Evolutionary conservation across 2,113 vertebrate genomes (phyloP), one percentile per base, ranked within the genome.

Genomic region (Gymnorhina tibicen): DNA sequence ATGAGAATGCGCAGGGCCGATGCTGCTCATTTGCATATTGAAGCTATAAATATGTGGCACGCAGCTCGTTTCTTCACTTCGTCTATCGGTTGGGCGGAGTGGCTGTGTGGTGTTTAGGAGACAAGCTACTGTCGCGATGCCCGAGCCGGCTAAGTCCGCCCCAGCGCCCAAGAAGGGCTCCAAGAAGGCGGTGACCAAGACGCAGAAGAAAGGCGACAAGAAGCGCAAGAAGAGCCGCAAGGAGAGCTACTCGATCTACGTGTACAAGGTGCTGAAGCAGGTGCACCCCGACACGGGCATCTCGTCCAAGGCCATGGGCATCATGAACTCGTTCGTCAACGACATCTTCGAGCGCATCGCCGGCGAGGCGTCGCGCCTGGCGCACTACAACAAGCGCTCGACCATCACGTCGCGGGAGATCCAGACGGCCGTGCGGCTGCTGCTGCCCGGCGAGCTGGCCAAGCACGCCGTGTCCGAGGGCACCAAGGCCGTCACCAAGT

Each of bases 401-500:
- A 99, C 99, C 81, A 92, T 95, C 93, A 96, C 96, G 0, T 94
- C 97, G 32, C 85, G 94, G 91, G 98, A 99, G 98, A 99, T 99
- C 96, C 98, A 99, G 98, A 99, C 98, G 39, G 98, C 98, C 2
- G 98, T 99, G 78, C 97, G 98, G 44, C 97, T 98, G 41, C 97
- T 98, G 93, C 96, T 98, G 85, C 98, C 98, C 0, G 98, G 98
- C 32, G 98, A 98, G 72, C 93, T 98, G 97, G 98, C 98, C 73
- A 85, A 90, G 72, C 88, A 90, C 23, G 80, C 80, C 44, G 86
- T 99, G 37, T 99, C 98, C 1, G 98, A 99, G 95, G 98, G 98
- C 60, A 99, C 98, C 55, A 99, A 99, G 97, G 98, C 98, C 0
- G 98, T 99, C 66, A 98, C 98, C 77, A 99, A 98, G 72, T 99